Evolutionary conservation across 2,113 vertebrate species (phyloP), one percentile per base, ranked within the genome.

Genomic region (Rhinolophus ferrumequinum): DNA sequence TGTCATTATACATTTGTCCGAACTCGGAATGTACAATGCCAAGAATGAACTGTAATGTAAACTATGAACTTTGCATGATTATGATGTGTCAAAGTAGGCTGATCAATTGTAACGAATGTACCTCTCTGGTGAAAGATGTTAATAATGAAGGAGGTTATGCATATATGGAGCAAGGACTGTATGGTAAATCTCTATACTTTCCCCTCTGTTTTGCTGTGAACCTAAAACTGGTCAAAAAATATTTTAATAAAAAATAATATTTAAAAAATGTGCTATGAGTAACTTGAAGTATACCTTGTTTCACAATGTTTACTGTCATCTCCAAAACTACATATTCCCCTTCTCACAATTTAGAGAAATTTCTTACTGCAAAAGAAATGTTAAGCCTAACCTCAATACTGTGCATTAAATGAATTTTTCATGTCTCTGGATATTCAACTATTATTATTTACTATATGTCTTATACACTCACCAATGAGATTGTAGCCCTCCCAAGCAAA

Each of bases 291-390:
- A 38, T 50, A 33, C 33, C 35, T 89, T 79, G 19, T 69, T 93
- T 90, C 28, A 80, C 84, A 95, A 80, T 50, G 28, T 76, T 96
- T 54, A 33, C 52, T 30, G 56, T 77, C 38, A 81, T 81, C 52
- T 90, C 82, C 87, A 90, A 76, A 76, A 70, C 24, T n/a, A 85
- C 28, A 69, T 15, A 80, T 38, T 82, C 77, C 12, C 64, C 58
- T 81, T 60, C 44, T 90, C 86, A 54, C 10, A 73, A 86, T 93
- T 81, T 90, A 93, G 3, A 66, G 19, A 44, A 90, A 93, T 6
- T 69, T 88, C 22, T 26, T 64, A n/a, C 50, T 83, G 13, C 56
- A 75, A 50, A 72, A 85, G 86, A 73, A 41, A 44, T 89, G n/a
- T 92, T 79, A 84, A 79, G 6, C 44, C 47, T 67, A 19, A 41